phyloP scores from a whole-genome alignment of 2,797 vertebrate genomes.

The Chrosomus eos region DNA sequence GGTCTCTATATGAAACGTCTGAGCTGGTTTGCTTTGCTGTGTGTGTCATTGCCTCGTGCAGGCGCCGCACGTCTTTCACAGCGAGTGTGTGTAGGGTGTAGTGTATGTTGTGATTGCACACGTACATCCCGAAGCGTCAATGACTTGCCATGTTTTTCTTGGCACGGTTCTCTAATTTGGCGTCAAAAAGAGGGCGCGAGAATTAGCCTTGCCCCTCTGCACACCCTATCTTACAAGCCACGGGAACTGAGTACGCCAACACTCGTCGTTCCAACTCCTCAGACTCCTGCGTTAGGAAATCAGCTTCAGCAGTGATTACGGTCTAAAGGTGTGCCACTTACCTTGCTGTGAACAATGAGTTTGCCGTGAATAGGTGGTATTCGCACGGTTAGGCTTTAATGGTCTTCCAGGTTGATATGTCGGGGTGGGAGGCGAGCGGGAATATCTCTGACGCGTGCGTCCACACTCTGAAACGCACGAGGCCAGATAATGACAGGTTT shows the following conservation, averaged over 20 bases:
- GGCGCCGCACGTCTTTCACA: constrained; percentile 55
- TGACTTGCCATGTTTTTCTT: constrained; percentile 60
- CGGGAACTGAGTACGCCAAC: constrained; percentile 61
- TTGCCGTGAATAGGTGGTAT: constrained; percentile 76
- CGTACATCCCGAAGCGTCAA: constrained; percentile 52
- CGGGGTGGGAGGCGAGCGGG: constrained; percentile 54
- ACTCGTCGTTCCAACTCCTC: constrained; percentile 59
- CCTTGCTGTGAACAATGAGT: constrained; percentile 81
- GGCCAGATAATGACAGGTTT: constrained; percentile 80
- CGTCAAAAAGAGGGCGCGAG: constrained; percentile 47
- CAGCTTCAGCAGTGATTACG: constrained; percentile 73
- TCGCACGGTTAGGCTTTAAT: constrained; percentile 81
- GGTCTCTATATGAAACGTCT: constrained; percentile 34
- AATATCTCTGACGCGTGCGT: constrained; percentile 59
- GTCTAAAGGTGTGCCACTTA: constrained; percentile 81
- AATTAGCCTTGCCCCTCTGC: constrained; percentile 62
- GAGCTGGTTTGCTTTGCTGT: constrained; percentile 46
- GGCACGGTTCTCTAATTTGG: constrained; percentile 60
- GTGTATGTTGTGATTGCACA: constrained; percentile 50
- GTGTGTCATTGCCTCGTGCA: constrained; percentile 66
- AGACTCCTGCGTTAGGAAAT: constrained; percentile 58
- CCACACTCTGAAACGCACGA: constrained; percentile 61
- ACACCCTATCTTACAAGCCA: constrained; percentile 59
- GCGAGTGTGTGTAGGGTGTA: not conserved
- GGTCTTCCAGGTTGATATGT: constrained; percentile 75